Conservation (phyloP, 1,140 invertebrate genomes). For the Melanaphis sacchari region DNA sequence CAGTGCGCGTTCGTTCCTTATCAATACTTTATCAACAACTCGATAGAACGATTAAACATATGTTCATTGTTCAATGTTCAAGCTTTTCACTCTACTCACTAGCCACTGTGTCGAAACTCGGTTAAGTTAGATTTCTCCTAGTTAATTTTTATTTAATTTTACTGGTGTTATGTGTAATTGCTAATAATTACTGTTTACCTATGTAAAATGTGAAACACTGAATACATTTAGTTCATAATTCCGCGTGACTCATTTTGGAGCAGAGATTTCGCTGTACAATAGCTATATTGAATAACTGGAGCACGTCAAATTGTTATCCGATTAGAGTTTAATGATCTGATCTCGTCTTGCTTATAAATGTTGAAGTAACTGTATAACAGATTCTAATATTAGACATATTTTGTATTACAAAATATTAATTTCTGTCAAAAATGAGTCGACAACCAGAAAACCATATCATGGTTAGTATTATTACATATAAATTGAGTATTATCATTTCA, state of each 20-base stretch:
- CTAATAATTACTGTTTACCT: neutral
- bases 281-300: neutral
- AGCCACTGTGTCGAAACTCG: neutral
- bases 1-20: neutral
- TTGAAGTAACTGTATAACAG: neutral
- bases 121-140: neutral
- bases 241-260: neutral
- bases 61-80: conserved; percentile 21
- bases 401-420: neutral
- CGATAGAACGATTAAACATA: conserved; percentile 23
- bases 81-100: neutral
- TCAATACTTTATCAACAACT: conserved; percentile 24
- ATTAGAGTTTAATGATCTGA: neutral
- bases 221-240: neutral
- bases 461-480: conserved; percentile 31
- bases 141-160: neutral
- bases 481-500: neutral
- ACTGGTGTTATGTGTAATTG: neutral
- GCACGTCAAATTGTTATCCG: neutral
- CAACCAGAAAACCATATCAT: conserved; percentile 43
- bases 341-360: neutral
- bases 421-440: conserved; percentile 24
- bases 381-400: neutral
- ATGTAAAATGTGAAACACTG: neutral
- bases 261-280: neutral